A percentile compares a stretch with the other conserved stretches of the same genome.
These are phyloP conservation scores for Callithrix jacchus DNA, from an alignment of 2,113 vertebrate genomes.

Conservation along the genomic window DNA sequence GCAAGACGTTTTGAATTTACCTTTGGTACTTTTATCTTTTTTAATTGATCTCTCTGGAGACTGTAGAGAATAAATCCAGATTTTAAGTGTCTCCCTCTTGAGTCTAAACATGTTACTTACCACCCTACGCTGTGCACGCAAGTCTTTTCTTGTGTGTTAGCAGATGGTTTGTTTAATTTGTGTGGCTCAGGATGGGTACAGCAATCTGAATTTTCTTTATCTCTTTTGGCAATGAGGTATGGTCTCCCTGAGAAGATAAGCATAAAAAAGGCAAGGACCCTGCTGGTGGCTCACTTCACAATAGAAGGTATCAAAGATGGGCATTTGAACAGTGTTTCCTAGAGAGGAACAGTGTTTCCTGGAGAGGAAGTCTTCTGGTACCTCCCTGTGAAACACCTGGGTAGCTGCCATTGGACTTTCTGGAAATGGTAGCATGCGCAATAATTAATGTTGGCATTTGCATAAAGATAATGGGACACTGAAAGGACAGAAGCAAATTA, in stretches of 20 bases:
- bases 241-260: background rate
- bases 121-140: background rate
- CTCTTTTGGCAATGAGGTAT: background rate
- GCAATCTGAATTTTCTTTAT: background rate
- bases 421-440: constrained; percentile 26
- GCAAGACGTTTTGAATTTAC: background rate
- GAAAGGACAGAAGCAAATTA: constrained; percentile 49
- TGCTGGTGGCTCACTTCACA: background rate
- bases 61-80: background rate
- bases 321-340: background rate
- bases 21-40: background rate
- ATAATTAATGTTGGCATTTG: constrained; percentile 56
- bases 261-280: background rate
- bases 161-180: background rate
- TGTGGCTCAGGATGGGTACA: background rate
- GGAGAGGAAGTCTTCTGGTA: background rate
- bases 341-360: background rate
- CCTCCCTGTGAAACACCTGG: constrained; percentile 9
- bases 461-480: constrained; percentile 36
- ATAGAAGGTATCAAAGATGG: background rate
- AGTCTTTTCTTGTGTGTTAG: background rate
- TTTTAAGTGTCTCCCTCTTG: background rate
- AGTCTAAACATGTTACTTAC: background rate
- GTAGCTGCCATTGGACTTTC: background rate
- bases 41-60: background rate